Evolutionary conservation across 1,140 invertebrate genomes (phyloP).

Genomic region (Bombus balteatus): DNA sequence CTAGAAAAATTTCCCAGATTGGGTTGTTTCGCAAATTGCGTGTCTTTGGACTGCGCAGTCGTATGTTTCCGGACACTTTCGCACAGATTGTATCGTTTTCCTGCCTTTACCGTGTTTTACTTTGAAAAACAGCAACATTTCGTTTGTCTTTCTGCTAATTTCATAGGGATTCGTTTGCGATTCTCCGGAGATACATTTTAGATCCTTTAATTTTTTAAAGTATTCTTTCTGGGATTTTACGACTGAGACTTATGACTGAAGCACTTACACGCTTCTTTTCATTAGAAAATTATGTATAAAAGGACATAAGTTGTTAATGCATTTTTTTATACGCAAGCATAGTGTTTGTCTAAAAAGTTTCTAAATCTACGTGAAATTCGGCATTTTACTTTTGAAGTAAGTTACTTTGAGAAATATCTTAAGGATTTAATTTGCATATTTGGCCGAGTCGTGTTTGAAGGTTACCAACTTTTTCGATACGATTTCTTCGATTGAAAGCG

Average conservation of each 20-base stretch:
- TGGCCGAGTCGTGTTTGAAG: background rate
- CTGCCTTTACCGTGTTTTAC: background rate
- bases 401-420: too few relatives aligned
- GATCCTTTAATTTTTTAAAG: too few relatives aligned
- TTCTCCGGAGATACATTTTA: background rate
- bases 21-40: constrained; percentile 13
- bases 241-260: background rate
- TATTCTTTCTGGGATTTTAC: background rate
- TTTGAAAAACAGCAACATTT: too few relatives aligned
- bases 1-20: constrained; percentile 6
- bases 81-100: background rate
- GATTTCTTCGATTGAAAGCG: constrained; percentile 1
- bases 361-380: too few relatives aligned
- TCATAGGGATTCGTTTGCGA: background rate
- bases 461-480: background rate
- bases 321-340: too few relatives aligned
- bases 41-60: background rate
- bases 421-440: too few relatives aligned
- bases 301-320: too few relatives aligned
- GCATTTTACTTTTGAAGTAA: too few relatives aligned
- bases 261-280: too few relatives aligned
- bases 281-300: too few relatives aligned
- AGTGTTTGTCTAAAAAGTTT: too few relatives aligned
- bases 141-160: background rate
- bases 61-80: too few relatives aligned